phyloP scores from a whole-genome alignment of 2,888 invertebrate species.

The Salticus scenicus region DNA sequence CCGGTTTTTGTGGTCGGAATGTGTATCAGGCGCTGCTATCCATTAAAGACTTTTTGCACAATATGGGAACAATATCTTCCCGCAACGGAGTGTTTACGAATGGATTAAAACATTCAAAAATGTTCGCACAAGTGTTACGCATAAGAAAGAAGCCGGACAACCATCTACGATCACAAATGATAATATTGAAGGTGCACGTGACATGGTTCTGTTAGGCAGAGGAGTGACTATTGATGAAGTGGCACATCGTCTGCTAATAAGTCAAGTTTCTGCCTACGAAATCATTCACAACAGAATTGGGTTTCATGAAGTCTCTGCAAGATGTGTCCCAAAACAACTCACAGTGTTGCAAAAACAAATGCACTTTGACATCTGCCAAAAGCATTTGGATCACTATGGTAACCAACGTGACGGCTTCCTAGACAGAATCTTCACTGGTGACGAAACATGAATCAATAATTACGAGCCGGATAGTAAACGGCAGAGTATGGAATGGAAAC shows the following conservation, averaged over 20 bases:
- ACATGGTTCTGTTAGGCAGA: not conserved
- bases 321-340: slow-evolving; percentile 30
- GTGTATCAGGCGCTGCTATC: too few species aligned
- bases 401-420: slow-evolving; percentile 17
- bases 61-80: too few species aligned
- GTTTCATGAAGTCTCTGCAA: slow-evolving; percentile 27
- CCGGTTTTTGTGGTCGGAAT: too few species aligned
- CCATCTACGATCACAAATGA: too few species aligned
- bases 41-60: too few species aligned
- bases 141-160: too few species aligned
- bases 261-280: not conserved
- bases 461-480: slow-evolving; percentile 25
- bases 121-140: too few species aligned
- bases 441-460: slow-evolving; percentile 13
- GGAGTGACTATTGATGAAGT: not conserved
- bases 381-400: slow-evolving; percentile 7
- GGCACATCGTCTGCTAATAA: not conserved
- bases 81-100: too few species aligned
- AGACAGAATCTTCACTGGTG: slow-evolving; percentile 20
- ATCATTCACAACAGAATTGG: slow-evolving; percentile 20
- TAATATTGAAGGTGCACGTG: too few species aligned
- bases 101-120: too few species aligned
- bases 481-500: slow-evolving; percentile 15
- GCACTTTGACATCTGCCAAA: not conserved
- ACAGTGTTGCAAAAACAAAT: not conserved